These are phyloP conservation scores for Thecocarcelia acutangulata DNA, from an alignment of 2,888 invertebrate genomes.

Conservation along the genomic window DNA sequence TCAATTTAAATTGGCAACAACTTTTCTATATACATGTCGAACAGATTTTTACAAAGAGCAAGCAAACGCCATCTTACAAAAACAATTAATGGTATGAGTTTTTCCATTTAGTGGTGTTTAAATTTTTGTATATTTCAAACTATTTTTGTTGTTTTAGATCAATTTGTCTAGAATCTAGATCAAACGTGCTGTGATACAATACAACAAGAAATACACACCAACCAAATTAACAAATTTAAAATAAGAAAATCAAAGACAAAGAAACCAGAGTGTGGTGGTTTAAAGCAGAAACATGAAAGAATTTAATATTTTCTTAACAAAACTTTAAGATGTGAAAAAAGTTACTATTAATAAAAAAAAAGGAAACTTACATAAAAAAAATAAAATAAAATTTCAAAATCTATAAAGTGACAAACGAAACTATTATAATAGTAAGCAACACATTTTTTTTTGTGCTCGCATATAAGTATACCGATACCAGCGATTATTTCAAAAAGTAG, in stretches of 20 bases:
- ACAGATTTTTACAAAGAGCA: conserved; percentile 12
- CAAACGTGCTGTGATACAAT: conserved; percentile 68
- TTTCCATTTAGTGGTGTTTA: conserved; percentile 29
- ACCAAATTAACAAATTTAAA: conserved; percentile 47
- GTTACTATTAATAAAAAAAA: too few relatives aligned
- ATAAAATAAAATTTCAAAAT: neutral
- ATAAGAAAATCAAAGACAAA: neutral
- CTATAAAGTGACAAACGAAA: too few relatives aligned
- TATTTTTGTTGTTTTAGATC: conserved; percentile 59
- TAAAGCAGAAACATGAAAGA: conserved; percentile 6
- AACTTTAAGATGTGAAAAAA: too few relatives aligned
- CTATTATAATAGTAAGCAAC: too few relatives aligned
- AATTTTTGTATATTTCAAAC: conserved; percentile 48
- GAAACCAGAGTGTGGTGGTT: conserved; percentile 31
- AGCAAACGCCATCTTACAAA: conserved; percentile 28
- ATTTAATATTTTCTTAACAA: neutral
- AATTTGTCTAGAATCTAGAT: conserved; percentile 69
- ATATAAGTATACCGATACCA: too few relatives aligned
- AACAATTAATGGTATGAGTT: conserved; percentile 24
- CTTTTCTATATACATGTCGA: conserved; percentile 61
- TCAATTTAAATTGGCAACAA: conserved; percentile 66
- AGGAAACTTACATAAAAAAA: too few relatives aligned
- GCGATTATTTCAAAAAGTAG: too few relatives aligned
- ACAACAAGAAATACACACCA: conserved; percentile 44
- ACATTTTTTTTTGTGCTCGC: too few relatives aligned